Conservation (phyloP, 64 coral and sea anemone genomes). For the Pocillopora damicornis region DNA sequence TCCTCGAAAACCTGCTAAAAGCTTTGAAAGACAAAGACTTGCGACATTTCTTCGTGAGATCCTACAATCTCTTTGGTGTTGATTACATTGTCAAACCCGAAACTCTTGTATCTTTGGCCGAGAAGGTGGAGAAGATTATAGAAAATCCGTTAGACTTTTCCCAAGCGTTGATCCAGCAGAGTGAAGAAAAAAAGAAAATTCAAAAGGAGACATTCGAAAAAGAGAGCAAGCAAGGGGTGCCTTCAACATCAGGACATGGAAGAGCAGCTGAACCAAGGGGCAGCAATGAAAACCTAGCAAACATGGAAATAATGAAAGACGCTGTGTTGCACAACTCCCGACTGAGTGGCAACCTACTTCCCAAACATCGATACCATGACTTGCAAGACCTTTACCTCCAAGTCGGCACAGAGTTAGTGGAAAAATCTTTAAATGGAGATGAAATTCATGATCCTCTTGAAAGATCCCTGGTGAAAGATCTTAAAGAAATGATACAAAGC, state of each 20-base stretch:
- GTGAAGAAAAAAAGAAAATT: background rate
- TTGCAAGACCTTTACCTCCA: conserved; percentile 3
- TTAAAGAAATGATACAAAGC: conserved; percentile 7
- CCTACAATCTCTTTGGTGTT: conserved; percentile 49
- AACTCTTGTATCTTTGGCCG: conserved; percentile 18
- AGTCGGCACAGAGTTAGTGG: conserved; percentile 15
- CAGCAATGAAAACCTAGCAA: background rate
- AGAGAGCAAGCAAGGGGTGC: background rate
- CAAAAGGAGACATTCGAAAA: too few species aligned
- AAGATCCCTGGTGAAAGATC: conserved; percentile 15
- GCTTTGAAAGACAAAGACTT: conserved; percentile 19
- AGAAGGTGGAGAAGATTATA: conserved; percentile 38
- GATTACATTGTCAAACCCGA: conserved; percentile 48
- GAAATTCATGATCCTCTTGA: background rate
- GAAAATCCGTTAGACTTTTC: conserved; percentile 47
- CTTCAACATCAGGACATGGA: background rate
- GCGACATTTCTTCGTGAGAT: conserved; percentile 62
- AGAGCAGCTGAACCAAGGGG: background rate
- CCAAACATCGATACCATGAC: background rate
- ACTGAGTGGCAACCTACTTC: background rate
- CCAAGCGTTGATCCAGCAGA: conserved; percentile 2
- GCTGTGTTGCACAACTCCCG: background rate
- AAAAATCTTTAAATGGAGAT: background rate
- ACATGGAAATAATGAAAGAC: background rate
- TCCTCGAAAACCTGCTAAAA: conserved; percentile 2